Base-by-base conservation (phyloP, 2,113 vertebrate genomes). In the Rhodinocichla rosea region DNA sequence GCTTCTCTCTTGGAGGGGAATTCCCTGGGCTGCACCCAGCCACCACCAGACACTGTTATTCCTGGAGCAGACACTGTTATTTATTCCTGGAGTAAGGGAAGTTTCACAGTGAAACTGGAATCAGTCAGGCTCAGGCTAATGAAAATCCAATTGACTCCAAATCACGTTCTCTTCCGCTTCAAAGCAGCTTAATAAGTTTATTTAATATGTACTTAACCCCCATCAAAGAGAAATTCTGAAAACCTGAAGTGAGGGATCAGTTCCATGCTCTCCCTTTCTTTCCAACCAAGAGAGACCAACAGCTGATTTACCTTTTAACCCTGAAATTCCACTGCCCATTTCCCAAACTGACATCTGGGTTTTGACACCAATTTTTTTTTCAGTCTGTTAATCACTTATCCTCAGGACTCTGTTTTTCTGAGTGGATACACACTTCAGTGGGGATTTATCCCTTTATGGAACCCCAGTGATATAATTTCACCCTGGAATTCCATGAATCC, bases 1-100 rank as follows among this genome's bases (percentile, higher is more conserved):
- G 44, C 70, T 40, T n/a, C 59, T 57, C 45, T 42, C 39, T 3
- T 1, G 0, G 0, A 49, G 71, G 49, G 45, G 28, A 37, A 26
- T 12, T 35, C 40, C 44, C 59, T 16, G 5, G 30, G 45, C 78
- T 71, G 49, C 1, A 0, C 7, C 5, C 63, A 45, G 52, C 40
- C 22, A 22, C 8, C 68, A 44, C 9, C 55, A 56, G 32, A 7
- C 59, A 1, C 49, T n/a, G 4, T 3, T 53, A 27, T 26, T 68
- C 82, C 65, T 32, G 60, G 19, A 35, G 42, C 23, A 62, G 12
- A 44, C 50, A 1, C 50, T 37, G 6, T 2, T 50, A 33, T 9
- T 67, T 50, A 30, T 9, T 67, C 59, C 79, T n/a, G 52, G 15
- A 50, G 52, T 15, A 5, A 75, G 71, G 50, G 30, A 87, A 52